Evolutionary conservation across 2,888 invertebrate species (phyloP).

Genomic region (Limnephilus lunatus): DNA sequence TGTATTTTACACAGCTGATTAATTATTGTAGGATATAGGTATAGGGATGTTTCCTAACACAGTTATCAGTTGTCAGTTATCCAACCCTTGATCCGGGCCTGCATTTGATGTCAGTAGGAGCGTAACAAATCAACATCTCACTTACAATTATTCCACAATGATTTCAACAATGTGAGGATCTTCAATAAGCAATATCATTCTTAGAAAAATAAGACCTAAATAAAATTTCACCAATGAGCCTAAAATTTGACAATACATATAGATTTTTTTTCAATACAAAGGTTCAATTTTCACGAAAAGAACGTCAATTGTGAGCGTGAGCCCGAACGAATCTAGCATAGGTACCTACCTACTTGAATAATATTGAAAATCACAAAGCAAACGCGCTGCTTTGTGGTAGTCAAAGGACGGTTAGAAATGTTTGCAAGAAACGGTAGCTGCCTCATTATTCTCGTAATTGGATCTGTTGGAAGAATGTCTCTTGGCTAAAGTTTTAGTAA

Average conservation of each 20-base stretch:
- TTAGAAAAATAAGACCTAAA: background rate
- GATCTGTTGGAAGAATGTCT: conserved; percentile 13
- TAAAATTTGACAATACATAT: background rate
- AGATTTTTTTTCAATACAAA: background rate
- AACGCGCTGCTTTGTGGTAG: background rate
- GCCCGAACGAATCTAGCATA: background rate
- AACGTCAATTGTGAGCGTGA: background rate
- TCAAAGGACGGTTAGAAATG: background rate
- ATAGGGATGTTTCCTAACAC: no score
- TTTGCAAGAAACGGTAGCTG: conserved; percentile 17
- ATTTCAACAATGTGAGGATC: background rate
- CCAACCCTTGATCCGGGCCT: background rate
- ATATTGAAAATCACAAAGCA: conserved; percentile 3
- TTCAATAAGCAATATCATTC: background rate
- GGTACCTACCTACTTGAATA: no score
- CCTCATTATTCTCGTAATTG: conserved; percentile 35
- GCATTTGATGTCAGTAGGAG: background rate
- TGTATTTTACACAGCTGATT: no score
- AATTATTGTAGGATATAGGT: no score
- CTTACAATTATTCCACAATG: background rate
- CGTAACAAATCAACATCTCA: background rate
- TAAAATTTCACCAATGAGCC: background rate
- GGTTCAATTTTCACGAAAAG: background rate
- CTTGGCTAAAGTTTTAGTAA: background rate
- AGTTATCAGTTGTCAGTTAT: background rate